Evolutionary conservation across 2,113 vertebrate genomes (phyloP).

Genomic region (Carassius gibelio): DNA sequence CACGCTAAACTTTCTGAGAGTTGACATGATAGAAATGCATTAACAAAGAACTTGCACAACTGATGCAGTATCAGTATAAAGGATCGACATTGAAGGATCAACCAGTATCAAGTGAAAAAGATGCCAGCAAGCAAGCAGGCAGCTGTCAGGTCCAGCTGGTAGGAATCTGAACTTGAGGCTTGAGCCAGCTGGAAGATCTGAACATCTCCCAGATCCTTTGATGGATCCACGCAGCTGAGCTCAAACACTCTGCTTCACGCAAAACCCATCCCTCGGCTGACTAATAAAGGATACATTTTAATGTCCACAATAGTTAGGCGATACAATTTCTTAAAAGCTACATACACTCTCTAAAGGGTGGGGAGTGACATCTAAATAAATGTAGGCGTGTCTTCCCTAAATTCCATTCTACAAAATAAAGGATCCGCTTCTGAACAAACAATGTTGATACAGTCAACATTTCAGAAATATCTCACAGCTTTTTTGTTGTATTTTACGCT

Average conservation of each 20-base stretch:
- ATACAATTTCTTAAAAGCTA: not conserved
- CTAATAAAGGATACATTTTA: not conserved
- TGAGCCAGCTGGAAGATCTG: constrained; percentile 8
- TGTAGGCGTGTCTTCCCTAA: not conserved
- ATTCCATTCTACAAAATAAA: not conserved
- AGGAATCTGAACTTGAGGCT: not conserved
- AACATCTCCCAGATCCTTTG: constrained; percentile 11
- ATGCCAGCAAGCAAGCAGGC: not conserved
- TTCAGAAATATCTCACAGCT: not conserved
- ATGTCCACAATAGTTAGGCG: not conserved
- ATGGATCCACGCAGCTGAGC: not conserved
- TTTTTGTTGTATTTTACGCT: not conserved
- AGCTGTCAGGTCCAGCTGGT: constrained; percentile 21
- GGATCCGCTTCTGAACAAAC: not conserved
- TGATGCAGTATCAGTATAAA: constrained; percentile 1
- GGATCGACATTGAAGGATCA: not conserved
- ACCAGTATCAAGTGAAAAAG: not conserved
- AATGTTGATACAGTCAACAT: not conserved
- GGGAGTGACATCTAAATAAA: not conserved
- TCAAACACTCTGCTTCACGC: not conserved
- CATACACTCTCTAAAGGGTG: not conserved
- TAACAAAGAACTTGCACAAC: not conserved
- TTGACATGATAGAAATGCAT: too few species aligned
- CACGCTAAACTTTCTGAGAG: too few species aligned
- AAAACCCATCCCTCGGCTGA: not conserved